Base-by-base conservation (phyloP, 2,797 vertebrate species). In the Xyrichtys novacula region DNA sequence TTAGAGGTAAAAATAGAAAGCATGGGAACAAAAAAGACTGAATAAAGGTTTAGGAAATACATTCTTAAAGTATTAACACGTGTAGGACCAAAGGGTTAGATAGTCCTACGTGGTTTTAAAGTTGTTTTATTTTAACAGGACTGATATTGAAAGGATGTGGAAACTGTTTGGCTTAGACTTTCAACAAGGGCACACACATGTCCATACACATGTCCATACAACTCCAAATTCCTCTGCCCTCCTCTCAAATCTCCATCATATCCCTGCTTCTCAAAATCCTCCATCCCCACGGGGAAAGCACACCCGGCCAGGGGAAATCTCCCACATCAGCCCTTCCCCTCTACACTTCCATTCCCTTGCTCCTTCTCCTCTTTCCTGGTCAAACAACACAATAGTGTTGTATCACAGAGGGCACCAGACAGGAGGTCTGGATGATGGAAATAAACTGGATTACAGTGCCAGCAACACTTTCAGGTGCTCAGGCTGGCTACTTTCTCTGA, bases 321-420 rank as follows among this genome's bases (percentile, higher is more conserved):
- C 85, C 86, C 78, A 80, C 83, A 77, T 85, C 84, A 86, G 52
- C 43, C 57, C 40, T 40, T 23, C 44, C 17, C 50, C 70, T 48
- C 20, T 5, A 22, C 20, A 34, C 32, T 6, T 40, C 47, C 74
- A 71, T 66, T 72, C 80, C 65, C 40, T 19, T 19, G 29, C 73
- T 76, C 74, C 76, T 65, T 85, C 73, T 87, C 73, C 85, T 90
- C 76, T 67, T 87, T 91, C 81, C 91, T 86, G 85, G 78, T 87
- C 84, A 85, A 84, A 85, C 80, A 84, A 91, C 76, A 90, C 89
- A 91, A 89, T 90, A 76, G 84, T 66, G 54, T 69, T 80, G 74
- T 66, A 83, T 81, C 74, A 73, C 65, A 81, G 77, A 89, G 89
- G 88, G 89, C 86, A 89, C 64, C 20, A 6, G 64, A 38, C 83